phyloP scores from a whole-genome alignment of 2,888 invertebrate genomes.

The Lepidonotus clava region DNA sequence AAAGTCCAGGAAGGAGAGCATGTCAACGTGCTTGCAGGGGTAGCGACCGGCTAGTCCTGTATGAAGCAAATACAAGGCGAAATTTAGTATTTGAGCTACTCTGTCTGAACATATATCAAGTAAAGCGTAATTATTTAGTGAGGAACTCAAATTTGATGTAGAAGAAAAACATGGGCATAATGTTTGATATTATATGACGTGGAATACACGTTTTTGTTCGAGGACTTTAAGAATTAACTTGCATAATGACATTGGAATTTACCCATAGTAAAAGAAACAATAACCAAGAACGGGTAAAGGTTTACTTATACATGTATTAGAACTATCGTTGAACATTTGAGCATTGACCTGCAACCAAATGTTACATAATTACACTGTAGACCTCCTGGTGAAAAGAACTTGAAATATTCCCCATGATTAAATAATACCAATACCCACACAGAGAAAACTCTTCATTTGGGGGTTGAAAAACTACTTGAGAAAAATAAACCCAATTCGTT shows the following conservation, averaged over 20 bases:
- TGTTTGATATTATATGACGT: background rate
- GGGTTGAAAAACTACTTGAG: background rate
- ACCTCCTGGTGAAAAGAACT: too few relatives aligned
- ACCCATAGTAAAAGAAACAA: too few relatives aligned
- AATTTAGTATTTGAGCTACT: background rate
- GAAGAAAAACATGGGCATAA: background rate
- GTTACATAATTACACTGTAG: too few relatives aligned
- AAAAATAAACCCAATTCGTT: too few relatives aligned
- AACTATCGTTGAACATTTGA: too few relatives aligned
- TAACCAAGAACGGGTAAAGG: too few relatives aligned
- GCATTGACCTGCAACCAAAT: too few relatives aligned
- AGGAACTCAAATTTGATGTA: background rate
- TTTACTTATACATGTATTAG: too few relatives aligned
- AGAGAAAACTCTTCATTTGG: background rate
- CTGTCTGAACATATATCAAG: background rate
- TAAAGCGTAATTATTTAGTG: too few relatives aligned
- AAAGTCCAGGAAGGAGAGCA: conserved; percentile 25
- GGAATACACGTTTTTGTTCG: background rate
- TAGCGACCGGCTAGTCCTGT: conserved; percentile 11
- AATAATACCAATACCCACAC: background rate
- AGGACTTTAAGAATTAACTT: too few relatives aligned
- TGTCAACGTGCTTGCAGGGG: conserved; percentile 19
- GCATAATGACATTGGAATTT: too few relatives aligned
- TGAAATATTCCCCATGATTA: too few relatives aligned
- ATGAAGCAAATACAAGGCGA: background rate